Conservation (phyloP, 1,140 invertebrate genomes). For the Camponotus floridanus region DNA sequence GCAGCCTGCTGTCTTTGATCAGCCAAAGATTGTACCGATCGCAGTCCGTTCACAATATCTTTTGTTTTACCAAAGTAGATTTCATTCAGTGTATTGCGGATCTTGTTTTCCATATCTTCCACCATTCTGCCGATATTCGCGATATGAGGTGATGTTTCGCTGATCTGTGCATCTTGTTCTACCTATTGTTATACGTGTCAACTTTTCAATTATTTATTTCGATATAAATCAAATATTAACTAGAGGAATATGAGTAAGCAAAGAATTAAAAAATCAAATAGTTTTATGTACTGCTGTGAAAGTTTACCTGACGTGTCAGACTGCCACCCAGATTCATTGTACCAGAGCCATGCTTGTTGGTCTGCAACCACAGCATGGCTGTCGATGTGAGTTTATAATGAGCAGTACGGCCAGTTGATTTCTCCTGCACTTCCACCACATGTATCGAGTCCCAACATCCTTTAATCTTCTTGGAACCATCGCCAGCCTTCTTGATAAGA, state of each 20-base stretch:
- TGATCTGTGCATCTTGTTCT: constrained; percentile 95
- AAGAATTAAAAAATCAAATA: constrained; percentile 9
- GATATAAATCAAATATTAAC: constrained; percentile 13
- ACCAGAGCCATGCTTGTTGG: constrained; percentile 97
- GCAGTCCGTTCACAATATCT: constrained; percentile 99
- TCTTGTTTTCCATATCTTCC: constrained; percentile 99
- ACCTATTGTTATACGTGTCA: constrained; percentile 87
- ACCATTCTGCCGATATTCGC: constrained; percentile 98
- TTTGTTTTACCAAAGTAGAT: constrained; percentile 99
- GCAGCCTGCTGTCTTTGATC: constrained; percentile 94
- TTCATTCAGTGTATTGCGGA: constrained; percentile 98
- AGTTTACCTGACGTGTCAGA: constrained; percentile 95
- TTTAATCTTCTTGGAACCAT: constrained; percentile 98
- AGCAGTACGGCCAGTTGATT: constrained; percentile 96
- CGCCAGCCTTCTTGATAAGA: constrained; percentile 99
- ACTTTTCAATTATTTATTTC: not conserved
- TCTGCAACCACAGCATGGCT: constrained; percentile 99
- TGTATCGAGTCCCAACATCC: constrained; percentile 99
- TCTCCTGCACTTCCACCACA: constrained; percentile 99
- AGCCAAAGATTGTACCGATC: constrained; percentile 94
- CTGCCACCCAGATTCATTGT: constrained; percentile 99
- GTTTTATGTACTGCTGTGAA: not conserved
- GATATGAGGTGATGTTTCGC: constrained; percentile 98
- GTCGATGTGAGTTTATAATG: constrained; percentile 99
- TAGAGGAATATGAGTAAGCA: not conserved